These are phyloP conservation scores for Mercenaria mercenaria DNA, from an alignment of 1,140 invertebrate genomes.

Conservation along the genomic window DNA sequence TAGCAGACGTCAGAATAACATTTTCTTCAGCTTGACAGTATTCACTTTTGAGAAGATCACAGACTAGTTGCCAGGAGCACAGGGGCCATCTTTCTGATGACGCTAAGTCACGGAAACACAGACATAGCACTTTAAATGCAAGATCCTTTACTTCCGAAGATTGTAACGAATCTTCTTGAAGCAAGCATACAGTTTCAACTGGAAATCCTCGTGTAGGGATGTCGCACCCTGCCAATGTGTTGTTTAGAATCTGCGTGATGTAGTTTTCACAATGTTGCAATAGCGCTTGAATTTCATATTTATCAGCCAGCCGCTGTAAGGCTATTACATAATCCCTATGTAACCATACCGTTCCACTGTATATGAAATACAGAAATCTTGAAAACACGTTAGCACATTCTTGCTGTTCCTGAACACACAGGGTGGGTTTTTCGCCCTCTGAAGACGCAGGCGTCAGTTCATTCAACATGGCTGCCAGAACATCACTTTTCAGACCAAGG, in stretches of 20 bases:
- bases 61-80: slow-evolving; percentile 79
- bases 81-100: slow-evolving; percentile 74
- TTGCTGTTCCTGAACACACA: slow-evolving; percentile 75
- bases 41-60: slow-evolving; percentile 79
- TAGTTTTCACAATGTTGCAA: slow-evolving; percentile 81
- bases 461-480: slow-evolving; percentile 79
- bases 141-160: slow-evolving; percentile 74
- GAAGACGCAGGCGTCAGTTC: slow-evolving; percentile 55
- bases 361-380: slow-evolving; percentile 84
- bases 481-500: slow-evolving; percentile 81
- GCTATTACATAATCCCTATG: slow-evolving; percentile 83
- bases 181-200: slow-evolving; percentile 76
- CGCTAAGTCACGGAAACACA: slow-evolving; percentile 78
- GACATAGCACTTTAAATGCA: slow-evolving; percentile 79
- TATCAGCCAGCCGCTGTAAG: slow-evolving; percentile 78
- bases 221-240: slow-evolving; percentile 67
- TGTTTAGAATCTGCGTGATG: slow-evolving; percentile 80
- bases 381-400: slow-evolving; percentile 82
- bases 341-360: slow-evolving; percentile 83
- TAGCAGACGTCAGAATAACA: slow-evolving; percentile 81
- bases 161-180: slow-evolving; percentile 76
- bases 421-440: slow-evolving; percentile 69
- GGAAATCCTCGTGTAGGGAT: slow-evolving; percentile 70
- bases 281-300: slow-evolving; percentile 79
- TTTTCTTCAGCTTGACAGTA: slow-evolving; percentile 81